Evolutionary conservation across 2,113 vertebrate genomes (phyloP).

Genomic region (Campylomormyrus numenius): DNA sequence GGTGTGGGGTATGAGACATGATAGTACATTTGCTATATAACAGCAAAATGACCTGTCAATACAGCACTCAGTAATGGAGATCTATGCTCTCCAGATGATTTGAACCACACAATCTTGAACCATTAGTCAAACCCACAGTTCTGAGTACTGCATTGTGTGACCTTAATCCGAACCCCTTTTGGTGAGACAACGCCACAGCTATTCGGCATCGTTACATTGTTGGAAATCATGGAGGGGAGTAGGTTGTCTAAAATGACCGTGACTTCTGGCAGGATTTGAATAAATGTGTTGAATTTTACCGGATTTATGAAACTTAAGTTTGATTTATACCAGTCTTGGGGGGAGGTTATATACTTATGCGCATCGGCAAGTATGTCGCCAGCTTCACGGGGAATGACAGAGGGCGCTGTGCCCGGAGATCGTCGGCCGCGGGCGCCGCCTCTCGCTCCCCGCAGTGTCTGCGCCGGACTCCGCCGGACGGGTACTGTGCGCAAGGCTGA

Average conservation of each 20-base stretch:
- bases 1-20: neutral
- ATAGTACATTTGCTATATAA: neutral
- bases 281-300: neutral
- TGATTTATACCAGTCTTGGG: neutral
- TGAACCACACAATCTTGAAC: neutral
- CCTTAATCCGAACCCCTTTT: neutral
- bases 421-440: conserved; percentile 20
- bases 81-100: neutral
- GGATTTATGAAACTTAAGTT: neutral
- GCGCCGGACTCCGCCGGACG: conserved; percentile 28
- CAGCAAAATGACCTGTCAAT: neutral
- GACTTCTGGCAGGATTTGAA: neutral
- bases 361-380: neutral
- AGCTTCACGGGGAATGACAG: neutral
- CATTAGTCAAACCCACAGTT: neutral
- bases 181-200: neutral
- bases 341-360: neutral
- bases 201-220: neutral
- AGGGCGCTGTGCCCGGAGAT: conserved; percentile 19
- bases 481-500: conserved; percentile 16
- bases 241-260: neutral
- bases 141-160: neutral
- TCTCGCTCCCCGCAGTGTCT: conserved; percentile 14
- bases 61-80: neutral
- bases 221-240: neutral